Percentiles rank a stretch among this genome's conserved stretches.
Conservation (phyloP, 2,113 vertebrate genomes). For the Corydoras maculifer region DNA sequence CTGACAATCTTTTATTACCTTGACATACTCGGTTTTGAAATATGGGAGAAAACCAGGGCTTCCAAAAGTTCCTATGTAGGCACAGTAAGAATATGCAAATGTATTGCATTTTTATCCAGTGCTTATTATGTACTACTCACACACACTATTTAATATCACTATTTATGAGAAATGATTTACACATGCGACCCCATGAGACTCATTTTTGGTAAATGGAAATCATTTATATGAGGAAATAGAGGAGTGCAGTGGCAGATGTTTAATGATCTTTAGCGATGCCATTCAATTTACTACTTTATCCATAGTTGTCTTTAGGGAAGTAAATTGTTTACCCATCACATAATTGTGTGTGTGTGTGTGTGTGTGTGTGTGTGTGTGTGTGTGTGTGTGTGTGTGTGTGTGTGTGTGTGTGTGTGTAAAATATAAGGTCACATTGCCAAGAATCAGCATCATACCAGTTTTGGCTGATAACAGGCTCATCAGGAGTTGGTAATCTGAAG, state of each 20-base stretch:
- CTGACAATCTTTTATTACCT: too few species aligned
- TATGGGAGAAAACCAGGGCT: too few species aligned
- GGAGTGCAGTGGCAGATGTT: slow-evolving; percentile 7
- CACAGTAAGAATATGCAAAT: too few species aligned
- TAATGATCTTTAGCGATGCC: neutral
- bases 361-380: neutral
- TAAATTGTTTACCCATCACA: neutral
- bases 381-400: neutral
- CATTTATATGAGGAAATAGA: too few species aligned
- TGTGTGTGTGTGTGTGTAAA: neutral
- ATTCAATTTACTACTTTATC: slow-evolving; percentile 16
- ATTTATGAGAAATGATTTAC: too few species aligned
- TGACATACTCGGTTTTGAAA: too few species aligned
- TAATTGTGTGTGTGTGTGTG: neutral
- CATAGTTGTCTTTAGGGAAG: neutral
- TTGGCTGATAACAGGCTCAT: slow-evolving; percentile 2
- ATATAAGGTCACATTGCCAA: neutral
- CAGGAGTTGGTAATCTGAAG: slow-evolving; percentile 8
- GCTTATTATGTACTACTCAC: too few species aligned
- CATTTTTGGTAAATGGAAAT: too few species aligned
- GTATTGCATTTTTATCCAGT: too few species aligned
- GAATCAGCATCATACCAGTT: slow-evolving; percentile 5
- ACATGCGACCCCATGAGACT: too few species aligned
- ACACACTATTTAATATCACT: too few species aligned
- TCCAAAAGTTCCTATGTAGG: too few species aligned